phyloP scores from a whole-genome alignment of 1,140 invertebrate genomes.

The Drosophila takahashii region DNA sequence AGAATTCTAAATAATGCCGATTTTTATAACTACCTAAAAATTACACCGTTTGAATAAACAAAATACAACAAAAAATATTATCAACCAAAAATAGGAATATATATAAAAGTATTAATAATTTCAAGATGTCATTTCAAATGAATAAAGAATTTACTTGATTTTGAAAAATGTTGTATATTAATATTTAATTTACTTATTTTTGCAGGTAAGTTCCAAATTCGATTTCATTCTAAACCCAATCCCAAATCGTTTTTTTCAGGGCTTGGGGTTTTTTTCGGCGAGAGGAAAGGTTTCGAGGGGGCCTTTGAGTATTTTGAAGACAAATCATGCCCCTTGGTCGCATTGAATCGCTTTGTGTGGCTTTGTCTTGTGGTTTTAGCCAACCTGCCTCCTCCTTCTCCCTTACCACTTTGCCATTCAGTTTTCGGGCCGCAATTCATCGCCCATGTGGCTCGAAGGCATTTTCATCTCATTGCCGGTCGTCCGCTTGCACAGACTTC shows the following conservation, averaged over 20 bases:
- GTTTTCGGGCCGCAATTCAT: constrained; percentile 45
- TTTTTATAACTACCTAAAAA: background rate
- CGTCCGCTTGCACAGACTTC: constrained; percentile 29
- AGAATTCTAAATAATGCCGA: too few species aligned
- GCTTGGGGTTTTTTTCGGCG: constrained; percentile 1
- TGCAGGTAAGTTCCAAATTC: constrained; percentile 23
- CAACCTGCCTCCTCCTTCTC: background rate
- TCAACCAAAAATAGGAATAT: too few species aligned
- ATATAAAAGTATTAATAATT: too few species aligned
- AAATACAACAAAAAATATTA: background rate
- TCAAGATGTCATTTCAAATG: too few species aligned
- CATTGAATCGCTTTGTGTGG: constrained; percentile 65
- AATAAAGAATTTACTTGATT: too few species aligned
- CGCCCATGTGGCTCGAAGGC: constrained; percentile 46
- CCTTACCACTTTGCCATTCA: background rate
- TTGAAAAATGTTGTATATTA: too few species aligned
- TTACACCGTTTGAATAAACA: background rate
- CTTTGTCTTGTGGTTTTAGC: constrained; percentile 59
- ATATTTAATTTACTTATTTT: background rate
- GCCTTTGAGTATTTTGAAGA: constrained; percentile 65
- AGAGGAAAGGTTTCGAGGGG: background rate
- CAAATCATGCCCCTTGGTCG: constrained; percentile 75
- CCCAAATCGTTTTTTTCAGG: constrained; percentile 28
- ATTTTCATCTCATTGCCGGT: constrained; percentile 53
- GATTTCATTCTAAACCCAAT: constrained; percentile 11